phyloP scores from a whole-genome alignment of 2,797 vertebrate genomes.

The Chelidonichthys spinosus region DNA sequence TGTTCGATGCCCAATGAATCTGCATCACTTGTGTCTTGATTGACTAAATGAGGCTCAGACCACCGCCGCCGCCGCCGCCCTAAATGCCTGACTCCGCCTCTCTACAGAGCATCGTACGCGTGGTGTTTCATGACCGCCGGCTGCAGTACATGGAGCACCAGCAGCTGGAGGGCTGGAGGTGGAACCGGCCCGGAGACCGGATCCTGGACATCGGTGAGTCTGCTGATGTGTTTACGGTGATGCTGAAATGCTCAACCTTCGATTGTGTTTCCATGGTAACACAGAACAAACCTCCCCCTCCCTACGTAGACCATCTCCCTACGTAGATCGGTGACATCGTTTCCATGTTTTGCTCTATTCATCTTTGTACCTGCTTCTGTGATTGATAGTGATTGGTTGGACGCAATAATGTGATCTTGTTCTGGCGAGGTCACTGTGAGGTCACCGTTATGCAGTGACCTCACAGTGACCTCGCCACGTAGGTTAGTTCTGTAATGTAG shows the following conservation, averaged over 20 bases:
- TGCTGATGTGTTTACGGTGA: too few species aligned
- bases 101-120: slow-evolving; percentile 91
- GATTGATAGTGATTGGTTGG: slow-evolving; percentile 48
- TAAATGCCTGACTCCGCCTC: slow-evolving; percentile 33
- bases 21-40: too few species aligned
- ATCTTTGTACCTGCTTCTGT: slow-evolving; percentile 51
- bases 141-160: slow-evolving; percentile 95
- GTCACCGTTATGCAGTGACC: too few species aligned
- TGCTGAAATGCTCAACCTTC: too few species aligned
- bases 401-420: slow-evolving; percentile 32
- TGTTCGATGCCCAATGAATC: too few species aligned
- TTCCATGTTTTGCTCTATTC: neutral
- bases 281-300: too few species aligned
- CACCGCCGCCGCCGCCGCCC: neutral
- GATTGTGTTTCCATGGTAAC: too few species aligned
- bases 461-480: too few species aligned
- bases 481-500: too few species aligned
- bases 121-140: slow-evolving; percentile 94
- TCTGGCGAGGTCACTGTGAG: slow-evolving; percentile 4
- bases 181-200: slow-evolving; percentile 93
- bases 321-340: too few species aligned
- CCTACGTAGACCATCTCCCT: too few species aligned
- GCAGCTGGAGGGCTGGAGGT: slow-evolving; percentile 95
- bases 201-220: slow-evolving; percentile 93
- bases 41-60: neutral